These are phyloP conservation scores for Megaceryle torquata DNA, from an alignment of 2,113 vertebrate species.

Conservation along the genomic window DNA sequence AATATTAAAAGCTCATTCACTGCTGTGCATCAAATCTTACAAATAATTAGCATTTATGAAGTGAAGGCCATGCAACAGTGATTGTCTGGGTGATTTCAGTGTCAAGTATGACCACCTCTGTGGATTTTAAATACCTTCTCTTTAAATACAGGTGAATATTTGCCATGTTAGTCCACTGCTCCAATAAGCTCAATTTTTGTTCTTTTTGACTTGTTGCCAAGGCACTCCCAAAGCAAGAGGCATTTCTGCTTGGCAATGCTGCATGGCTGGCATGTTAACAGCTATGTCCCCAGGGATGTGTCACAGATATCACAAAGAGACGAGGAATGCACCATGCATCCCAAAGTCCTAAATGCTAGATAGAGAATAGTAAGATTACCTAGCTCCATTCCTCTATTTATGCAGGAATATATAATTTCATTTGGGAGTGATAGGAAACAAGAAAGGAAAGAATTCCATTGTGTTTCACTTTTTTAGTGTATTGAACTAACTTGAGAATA, in stretches of 20 bases:
- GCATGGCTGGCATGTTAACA: neutral
- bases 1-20: conserved; percentile 27
- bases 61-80: neutral
- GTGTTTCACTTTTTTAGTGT: neutral
- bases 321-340: accelerated
- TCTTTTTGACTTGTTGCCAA: neutral
- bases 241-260: neutral
- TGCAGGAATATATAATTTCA: neutral
- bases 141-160: neutral
- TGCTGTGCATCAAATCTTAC: neutral
- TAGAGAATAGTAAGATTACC: neutral
- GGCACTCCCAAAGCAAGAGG: neutral
- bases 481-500: neutral
- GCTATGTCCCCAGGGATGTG: neutral
- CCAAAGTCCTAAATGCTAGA: neutral
- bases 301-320: neutral
- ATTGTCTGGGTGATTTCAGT: conserved; percentile 30
- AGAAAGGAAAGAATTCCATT: neutral
- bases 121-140: neutral
- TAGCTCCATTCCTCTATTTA: accelerated
- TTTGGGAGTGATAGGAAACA: neutral
- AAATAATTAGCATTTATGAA: conserved; percentile 36
- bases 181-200: neutral
- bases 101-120: neutral
- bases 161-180: neutral